These are phyloP conservation scores for Dendronephthya gigantea DNA, from an alignment of 64 coral and sea anemone genomes.

Conservation along the genomic window DNA sequence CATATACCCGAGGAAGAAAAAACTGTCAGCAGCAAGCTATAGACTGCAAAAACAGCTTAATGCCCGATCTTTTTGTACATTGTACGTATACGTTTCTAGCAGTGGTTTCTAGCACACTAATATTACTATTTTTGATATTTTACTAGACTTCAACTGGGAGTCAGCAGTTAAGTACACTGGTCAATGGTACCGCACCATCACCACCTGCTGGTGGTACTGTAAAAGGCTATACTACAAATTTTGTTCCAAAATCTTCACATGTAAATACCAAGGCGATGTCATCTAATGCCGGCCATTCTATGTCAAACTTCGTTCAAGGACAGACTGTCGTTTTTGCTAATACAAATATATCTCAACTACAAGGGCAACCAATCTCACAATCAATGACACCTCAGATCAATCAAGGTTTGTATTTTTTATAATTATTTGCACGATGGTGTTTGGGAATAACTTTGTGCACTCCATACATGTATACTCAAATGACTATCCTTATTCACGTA, in stretches of 20 bases:
- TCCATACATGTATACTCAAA: too few species aligned
- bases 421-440: neutral
- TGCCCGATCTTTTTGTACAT: too few species aligned
- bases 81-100: too few species aligned
- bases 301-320: neutral
- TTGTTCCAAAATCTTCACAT: neutral
- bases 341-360: conserved; percentile 3
- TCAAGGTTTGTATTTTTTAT: neutral
- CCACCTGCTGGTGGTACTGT: neutral
- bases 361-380: neutral
- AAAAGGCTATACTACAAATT: neutral
- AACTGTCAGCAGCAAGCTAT: too few species aligned
- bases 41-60: too few species aligned
- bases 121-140: neutral
- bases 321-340: conserved; percentile 7
- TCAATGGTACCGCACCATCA: neutral
- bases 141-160: conserved; percentile 8
- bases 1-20: too few species aligned
- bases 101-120: too few species aligned
- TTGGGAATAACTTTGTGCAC: neutral
- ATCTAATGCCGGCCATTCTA: neutral
- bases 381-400: neutral
- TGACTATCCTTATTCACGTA: too few species aligned
- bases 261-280: neutral
- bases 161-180: neutral